Conservation (phyloP, 2,888 invertebrate genomes). For the Watsonalla binaria region DNA sequence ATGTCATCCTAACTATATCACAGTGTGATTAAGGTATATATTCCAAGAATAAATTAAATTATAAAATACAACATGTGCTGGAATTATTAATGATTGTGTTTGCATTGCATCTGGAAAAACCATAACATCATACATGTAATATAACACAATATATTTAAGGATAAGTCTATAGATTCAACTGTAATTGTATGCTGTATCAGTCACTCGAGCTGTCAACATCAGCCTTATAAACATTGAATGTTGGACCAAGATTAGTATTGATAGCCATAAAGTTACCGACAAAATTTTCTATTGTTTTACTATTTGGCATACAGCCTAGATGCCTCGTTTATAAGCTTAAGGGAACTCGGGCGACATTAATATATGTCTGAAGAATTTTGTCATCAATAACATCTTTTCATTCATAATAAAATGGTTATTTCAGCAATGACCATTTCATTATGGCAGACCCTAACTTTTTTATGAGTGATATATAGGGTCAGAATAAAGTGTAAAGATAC, state of each 20-base stretch:
- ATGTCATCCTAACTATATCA: not conserved
- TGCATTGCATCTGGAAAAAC: not conserved
- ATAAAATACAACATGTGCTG: too few species aligned
- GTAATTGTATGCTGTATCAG: not conserved
- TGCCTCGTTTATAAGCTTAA: too few species aligned
- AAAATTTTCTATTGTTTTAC: not conserved
- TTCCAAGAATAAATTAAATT: not conserved
- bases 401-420: too few species aligned
- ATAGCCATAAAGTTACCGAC: not conserved
- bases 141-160: not conserved
- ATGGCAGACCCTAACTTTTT: too few species aligned
- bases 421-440: too few species aligned
- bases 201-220: not conserved
- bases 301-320: not conserved
- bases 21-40: not conserved
- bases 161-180: not conserved
- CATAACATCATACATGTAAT: not conserved
- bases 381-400: too few species aligned
- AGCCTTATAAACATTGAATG: not conserved
- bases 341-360: too few species aligned
- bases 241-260: not conserved
- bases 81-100: not conserved
- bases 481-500: too few species aligned
- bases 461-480: too few species aligned
- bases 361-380: too few species aligned